phyloP scores from a whole-genome alignment of 2,888 invertebrate species.

The Antheraea assamensis region DNA sequence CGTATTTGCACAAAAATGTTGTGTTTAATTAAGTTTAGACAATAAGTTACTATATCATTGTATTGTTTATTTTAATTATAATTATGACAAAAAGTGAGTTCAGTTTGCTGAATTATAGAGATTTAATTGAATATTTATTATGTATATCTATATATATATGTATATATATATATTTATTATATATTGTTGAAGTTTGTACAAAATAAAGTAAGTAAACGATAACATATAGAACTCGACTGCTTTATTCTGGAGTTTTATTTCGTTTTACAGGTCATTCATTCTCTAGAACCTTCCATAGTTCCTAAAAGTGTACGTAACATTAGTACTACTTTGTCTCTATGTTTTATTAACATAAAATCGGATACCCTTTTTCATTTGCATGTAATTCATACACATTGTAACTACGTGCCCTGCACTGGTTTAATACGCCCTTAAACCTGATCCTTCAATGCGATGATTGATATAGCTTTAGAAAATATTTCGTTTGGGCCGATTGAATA shows the following conservation, averaged over 20 bases:
- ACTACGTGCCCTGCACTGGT: no score
- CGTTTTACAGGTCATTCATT: background rate
- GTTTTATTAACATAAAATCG: no score
- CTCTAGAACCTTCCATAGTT: background rate
- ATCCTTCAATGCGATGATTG: no score
- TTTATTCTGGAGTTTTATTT: slow-evolving; percentile 70
- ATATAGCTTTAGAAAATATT: no score
- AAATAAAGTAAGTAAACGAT: slow-evolving; percentile 84
- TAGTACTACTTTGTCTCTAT: no score
- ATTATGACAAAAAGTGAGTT: slow-evolving; percentile 82
- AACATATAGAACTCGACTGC: slow-evolving; percentile 84
- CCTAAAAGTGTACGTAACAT: no score
- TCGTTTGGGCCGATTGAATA: no score
- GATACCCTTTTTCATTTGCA: no score
- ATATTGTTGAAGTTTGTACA: slow-evolving; percentile 84
- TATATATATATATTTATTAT: slow-evolving; percentile 28
- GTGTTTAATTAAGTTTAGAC: slow-evolving; percentile 83
- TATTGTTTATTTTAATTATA: slow-evolving; percentile 76
- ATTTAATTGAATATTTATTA: slow-evolving; percentile 83
- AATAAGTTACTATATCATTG: slow-evolving; percentile 81
- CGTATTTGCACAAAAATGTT: slow-evolving; percentile 83
- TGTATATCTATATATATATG: slow-evolving; percentile 56
- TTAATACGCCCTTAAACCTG: no score
- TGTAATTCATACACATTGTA: no score
- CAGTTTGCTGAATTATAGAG: slow-evolving; percentile 83